Evolutionary conservation across 2,113 vertebrate species (phyloP).

Genomic region (Steatornis caripensis): DNA sequence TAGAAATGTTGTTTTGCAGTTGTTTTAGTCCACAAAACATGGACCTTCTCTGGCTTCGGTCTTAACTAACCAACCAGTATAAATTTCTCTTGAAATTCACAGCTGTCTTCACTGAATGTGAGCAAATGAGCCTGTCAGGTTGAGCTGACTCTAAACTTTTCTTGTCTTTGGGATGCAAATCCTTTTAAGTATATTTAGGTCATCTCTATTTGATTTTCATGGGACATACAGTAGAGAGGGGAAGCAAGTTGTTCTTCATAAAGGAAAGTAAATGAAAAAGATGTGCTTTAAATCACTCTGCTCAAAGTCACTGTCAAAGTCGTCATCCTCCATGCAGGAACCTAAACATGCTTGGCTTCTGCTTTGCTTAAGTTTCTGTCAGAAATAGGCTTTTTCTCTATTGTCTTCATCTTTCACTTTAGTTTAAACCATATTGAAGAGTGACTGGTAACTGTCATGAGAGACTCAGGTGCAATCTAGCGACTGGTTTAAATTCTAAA

Average conservation of each 20-base stretch:
- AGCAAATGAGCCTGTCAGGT: conserved; percentile 51
- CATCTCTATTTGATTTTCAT: conserved; percentile 36
- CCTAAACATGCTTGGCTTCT: not conserved
- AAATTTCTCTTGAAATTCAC: conserved; percentile 47
- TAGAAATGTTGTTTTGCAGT: not conserved
- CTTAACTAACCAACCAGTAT: conserved; percentile 26
- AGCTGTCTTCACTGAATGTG: conserved; percentile 46
- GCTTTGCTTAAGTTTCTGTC: not conserved
- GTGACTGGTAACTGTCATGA: not conserved
- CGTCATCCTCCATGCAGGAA: not conserved
- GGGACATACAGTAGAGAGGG: not conserved
- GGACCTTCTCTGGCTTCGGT: not conserved
- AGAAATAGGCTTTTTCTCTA: not conserved
- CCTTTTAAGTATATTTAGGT: conserved; percentile 52
- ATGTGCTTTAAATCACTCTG: not conserved
- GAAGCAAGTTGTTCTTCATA: not conserved
- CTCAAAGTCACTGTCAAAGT: conserved; percentile 19
- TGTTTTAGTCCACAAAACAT: not conserved
- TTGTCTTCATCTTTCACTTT: not conserved
- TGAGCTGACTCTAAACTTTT: conserved; percentile 63
- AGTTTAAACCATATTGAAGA: not conserved
- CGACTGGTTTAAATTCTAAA: not conserved
- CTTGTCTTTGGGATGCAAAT: conserved; percentile 58
- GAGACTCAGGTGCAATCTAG: not conserved
- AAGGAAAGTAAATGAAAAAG: not conserved